These are phyloP conservation scores for Auanema freiburgensis DNA, from an alignment of 2,888 invertebrate species.

Conservation along the genomic window DNA sequence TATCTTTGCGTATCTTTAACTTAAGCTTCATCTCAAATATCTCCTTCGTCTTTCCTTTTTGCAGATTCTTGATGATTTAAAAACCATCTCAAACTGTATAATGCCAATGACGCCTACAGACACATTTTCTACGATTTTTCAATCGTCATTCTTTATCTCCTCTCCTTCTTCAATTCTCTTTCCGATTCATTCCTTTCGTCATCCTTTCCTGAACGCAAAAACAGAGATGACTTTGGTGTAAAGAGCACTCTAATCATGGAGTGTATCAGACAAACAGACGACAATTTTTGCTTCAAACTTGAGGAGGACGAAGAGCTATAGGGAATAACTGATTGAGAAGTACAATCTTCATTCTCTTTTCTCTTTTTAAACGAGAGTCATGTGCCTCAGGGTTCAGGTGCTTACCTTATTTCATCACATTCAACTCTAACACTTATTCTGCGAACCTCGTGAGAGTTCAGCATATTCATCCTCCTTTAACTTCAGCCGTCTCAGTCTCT, in stretches of 20 bases:
- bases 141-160: slow-evolving; percentile 1
- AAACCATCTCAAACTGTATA: background rate
- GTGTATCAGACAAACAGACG: background rate
- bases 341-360: background rate
- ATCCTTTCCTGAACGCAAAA: background rate
- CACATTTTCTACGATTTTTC: background rate
- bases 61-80: background rate
- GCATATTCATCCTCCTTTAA: no score
- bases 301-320: no score
- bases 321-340: background rate
- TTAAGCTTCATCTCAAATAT: background rate
- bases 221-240: slow-evolving; percentile 2
- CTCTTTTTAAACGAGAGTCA: slow-evolving; percentile 5
- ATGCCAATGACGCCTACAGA: slow-evolving; percentile 1
- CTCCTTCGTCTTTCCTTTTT: slow-evolving; percentile 3
- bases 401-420: background rate
- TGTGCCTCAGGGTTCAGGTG: slow-evolving; percentile 4
- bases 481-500: no score
- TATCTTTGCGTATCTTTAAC: background rate
- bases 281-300: no score
- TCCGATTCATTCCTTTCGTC: background rate
- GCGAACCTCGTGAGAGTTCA: slow-evolving; percentile 1
- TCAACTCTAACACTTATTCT: slow-evolving; percentile 7
- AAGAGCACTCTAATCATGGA: slow-evolving; percentile 4
- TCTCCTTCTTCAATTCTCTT: background rate